phyloP scores from a whole-genome alignment of 2,113 vertebrate genomes.

The Esox niger region DNA sequence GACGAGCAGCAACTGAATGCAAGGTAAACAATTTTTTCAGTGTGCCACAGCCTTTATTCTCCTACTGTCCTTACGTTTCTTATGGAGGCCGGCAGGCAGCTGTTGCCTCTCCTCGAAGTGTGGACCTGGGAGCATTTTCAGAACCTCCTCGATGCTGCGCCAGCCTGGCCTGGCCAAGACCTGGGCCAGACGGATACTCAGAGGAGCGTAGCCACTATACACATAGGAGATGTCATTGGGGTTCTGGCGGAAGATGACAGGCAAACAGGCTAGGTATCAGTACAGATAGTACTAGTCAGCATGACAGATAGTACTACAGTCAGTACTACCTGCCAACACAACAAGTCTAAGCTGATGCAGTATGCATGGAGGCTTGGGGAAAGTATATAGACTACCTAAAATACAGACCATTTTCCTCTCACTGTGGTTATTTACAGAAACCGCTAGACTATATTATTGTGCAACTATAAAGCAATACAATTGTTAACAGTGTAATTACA shows the following conservation, averaged over 20 bases:
- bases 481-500: no score
- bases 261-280: not conserved
- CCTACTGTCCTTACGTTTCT: conserved; percentile 72
- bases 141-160: conserved; percentile 95
- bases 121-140: conserved; percentile 94
- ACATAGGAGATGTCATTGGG: conserved; percentile 97
- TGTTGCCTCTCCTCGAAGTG: conserved; percentile 97
- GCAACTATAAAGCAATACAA: no score
- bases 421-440: no score
- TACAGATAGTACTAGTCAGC: not conserved
- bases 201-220: conserved; percentile 93
- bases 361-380: no score
- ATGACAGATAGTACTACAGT: not conserved
- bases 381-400: no score
- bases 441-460: no score
- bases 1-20: no score
- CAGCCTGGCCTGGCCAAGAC: conserved; percentile 90
- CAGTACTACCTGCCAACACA: no score
- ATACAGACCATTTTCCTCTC: no score
- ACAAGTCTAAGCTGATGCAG: no score
- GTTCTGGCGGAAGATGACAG: conserved; percentile 71
- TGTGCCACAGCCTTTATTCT: no score
- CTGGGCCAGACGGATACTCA: conserved; percentile 92
- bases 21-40: no score
- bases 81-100: conserved; percentile 82